phyloP scores from a whole-genome alignment of 2,888 invertebrate species.

The Cloeon dipterum region DNA sequence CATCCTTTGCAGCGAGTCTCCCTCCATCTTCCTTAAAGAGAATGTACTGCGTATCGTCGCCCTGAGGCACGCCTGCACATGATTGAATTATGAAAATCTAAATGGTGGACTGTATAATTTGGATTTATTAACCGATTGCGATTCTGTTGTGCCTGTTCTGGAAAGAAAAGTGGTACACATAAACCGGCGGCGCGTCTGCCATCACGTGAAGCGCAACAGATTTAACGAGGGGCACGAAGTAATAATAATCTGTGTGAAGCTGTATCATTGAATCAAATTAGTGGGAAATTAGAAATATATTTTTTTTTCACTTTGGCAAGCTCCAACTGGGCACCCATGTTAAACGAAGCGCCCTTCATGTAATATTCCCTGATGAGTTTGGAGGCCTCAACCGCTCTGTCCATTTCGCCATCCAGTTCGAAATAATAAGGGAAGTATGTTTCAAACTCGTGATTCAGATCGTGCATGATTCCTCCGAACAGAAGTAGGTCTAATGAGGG shows the following conservation, averaged over 20 bases:
- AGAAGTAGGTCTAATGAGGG: slow-evolving; percentile 2
- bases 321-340: background rate
- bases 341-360: background rate
- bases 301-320: background rate
- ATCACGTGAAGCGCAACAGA: background rate
- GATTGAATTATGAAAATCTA: too few species aligned
- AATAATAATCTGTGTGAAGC: slow-evolving; percentile 3
- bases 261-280: background rate
- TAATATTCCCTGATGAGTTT: slow-evolving; percentile 3
- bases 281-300: background rate
- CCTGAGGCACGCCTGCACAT: slow-evolving; percentile 3
- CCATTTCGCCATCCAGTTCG: background rate
- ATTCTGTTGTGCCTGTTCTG: slow-evolving; percentile 1
- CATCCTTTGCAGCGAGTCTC: background rate
- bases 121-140: background rate
- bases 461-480: background rate
- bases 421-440: slow-evolving; percentile 1
- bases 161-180: slow-evolving; percentile 4
- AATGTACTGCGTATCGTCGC: slow-evolving; percentile 3
- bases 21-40: background rate
- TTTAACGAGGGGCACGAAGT: slow-evolving; percentile 2
- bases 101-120: background rate
- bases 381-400: background rate
- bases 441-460: slow-evolving; percentile 2
- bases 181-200: slow-evolving; percentile 3